Conservation (phyloP, 2,797 vertebrate genomes). For the Aphelocoma californica region DNA sequence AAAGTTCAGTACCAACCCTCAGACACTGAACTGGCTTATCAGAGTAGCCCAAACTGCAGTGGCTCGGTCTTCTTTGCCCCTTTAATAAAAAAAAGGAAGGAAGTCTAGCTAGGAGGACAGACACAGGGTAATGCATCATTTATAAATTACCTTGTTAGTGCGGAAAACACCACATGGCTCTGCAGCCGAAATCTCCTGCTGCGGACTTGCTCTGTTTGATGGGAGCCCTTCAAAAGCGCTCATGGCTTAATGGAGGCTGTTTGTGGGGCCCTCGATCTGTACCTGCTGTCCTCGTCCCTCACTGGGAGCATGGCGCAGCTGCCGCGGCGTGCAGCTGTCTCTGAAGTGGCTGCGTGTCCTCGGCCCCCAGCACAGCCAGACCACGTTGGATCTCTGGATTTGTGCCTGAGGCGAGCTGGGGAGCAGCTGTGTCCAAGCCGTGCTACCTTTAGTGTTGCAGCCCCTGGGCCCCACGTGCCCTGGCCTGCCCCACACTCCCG, state of each 20-base stretch:
- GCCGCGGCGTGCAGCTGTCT: slow-evolving; percentile 87
- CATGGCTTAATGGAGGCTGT: slow-evolving; percentile 76
- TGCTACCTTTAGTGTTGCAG: slow-evolving; percentile 92
- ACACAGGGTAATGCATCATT: slow-evolving; percentile 81
- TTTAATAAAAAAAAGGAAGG: slow-evolving; percentile 10
- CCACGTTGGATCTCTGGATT: slow-evolving; percentile 92
- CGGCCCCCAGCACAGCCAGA: slow-evolving; percentile 87
- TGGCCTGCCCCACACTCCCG: neutral
- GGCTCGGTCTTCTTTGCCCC: slow-evolving; percentile 32
- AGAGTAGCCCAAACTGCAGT: slow-evolving; percentile 6
- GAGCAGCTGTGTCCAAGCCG: slow-evolving; percentile 94
- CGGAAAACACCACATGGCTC: slow-evolving; percentile 79
- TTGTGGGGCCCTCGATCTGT: slow-evolving; percentile 80
- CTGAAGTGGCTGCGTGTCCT: slow-evolving; percentile 92
- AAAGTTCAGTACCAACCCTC: neutral
- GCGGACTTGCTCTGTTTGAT: slow-evolving; percentile 74
- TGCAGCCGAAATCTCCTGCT: slow-evolving; percentile 83
- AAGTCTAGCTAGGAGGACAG: neutral
- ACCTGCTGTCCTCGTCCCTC: slow-evolving; percentile 91
- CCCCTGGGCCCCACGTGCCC: slow-evolving; percentile 75
- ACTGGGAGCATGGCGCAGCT: slow-evolving; percentile 92
- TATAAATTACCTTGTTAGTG: slow-evolving; percentile 83
- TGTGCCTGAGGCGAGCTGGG: slow-evolving; percentile 91
- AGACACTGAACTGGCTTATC: slow-evolving; percentile 13
- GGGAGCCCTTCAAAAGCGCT: slow-evolving; percentile 82